A percentile compares a stretch with the other conserved stretches of the same genome.
Evolutionary conservation across 1,140 invertebrate genomes (phyloP).

Genomic region (Musca vetustissima): DNA sequence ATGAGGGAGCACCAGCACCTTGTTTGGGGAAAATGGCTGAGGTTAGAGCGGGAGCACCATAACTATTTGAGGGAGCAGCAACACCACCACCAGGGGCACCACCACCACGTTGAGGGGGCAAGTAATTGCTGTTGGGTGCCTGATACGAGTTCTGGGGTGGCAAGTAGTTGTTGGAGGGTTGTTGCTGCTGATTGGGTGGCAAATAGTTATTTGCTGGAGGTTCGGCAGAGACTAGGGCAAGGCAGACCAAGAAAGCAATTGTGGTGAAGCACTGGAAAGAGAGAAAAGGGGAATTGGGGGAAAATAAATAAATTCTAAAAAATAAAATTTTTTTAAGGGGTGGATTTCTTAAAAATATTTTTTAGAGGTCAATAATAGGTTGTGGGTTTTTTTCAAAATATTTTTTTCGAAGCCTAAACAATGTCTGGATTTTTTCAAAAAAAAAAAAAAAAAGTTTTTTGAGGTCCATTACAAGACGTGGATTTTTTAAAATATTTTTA

Average conservation of each 20-base stretch:
- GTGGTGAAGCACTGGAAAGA: constrained; percentile 47
- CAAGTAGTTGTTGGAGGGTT: constrained; percentile 48
- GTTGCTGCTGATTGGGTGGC: constrained; percentile 56
- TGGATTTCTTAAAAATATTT: no score
- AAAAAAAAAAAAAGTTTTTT: no score
- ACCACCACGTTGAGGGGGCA: constrained; percentile 48
- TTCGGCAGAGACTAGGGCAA: constrained; percentile 51
- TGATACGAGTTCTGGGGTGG: constrained; percentile 49
- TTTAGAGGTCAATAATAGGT: no score
- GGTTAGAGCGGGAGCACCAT: constrained; percentile 56
- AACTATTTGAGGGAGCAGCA: constrained; percentile 50
- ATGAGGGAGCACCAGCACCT: constrained; percentile 29
- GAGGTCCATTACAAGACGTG: no score
- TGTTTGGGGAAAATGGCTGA: constrained; percentile 57
- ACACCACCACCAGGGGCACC: constrained; percentile 33
- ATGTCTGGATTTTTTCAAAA: no score
- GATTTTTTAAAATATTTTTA: no score
- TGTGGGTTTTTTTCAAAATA: no score
- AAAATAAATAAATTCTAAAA: not conserved
- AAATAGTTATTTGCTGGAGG: constrained; percentile 60
- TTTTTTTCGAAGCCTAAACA: no score
- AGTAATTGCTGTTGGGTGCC: constrained; percentile 46
- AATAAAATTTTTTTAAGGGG: no score
- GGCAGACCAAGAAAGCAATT: constrained; percentile 49
- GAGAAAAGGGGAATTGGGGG: not conserved